A percentile compares a stretch with the other conserved stretches of the same genome.
Conservation (phyloP, 1,140 invertebrate genomes). For the Drosophila virilis region DNA sequence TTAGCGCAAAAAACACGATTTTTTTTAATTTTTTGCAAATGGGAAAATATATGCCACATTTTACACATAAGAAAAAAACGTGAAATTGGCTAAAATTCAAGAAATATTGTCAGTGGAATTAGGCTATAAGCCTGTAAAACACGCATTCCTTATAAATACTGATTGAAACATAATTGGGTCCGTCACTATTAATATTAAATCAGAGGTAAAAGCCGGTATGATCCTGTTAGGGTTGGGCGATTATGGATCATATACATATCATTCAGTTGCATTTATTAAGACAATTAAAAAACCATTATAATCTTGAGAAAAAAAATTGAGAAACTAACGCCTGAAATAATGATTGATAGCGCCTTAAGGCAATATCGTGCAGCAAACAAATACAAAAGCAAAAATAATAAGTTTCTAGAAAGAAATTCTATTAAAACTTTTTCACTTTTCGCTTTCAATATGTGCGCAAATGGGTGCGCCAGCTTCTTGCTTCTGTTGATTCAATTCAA, state of each 20-base stretch:
- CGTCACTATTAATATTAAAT: too few species aligned
- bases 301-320: background rate
- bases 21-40: too few species aligned
- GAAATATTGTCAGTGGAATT: too few species aligned
- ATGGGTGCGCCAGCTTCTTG: constrained; percentile 13
- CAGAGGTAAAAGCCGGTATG: too few species aligned
- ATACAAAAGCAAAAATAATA: constrained; percentile 32
- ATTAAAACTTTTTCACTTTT: constrained; percentile 79
- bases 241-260: background rate
- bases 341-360: background rate
- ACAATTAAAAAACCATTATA: constrained; percentile 10
- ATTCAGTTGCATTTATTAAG: background rate
- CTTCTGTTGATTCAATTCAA: constrained; percentile 52
- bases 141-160: too few species aligned
- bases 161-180: too few species aligned
- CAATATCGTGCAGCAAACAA: constrained; percentile 18
- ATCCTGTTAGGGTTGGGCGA: too few species aligned
- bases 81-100: too few species aligned
- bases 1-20: too few species aligned
- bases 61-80: too few species aligned
- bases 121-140: too few species aligned
- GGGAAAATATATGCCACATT: too few species aligned
- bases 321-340: background rate
- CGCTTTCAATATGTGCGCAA: constrained; percentile 38
- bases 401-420: constrained; percentile 67